phyloP scores from a whole-genome alignment of 2,797 vertebrate genomes.

The Pitangus sulphuratus region DNA sequence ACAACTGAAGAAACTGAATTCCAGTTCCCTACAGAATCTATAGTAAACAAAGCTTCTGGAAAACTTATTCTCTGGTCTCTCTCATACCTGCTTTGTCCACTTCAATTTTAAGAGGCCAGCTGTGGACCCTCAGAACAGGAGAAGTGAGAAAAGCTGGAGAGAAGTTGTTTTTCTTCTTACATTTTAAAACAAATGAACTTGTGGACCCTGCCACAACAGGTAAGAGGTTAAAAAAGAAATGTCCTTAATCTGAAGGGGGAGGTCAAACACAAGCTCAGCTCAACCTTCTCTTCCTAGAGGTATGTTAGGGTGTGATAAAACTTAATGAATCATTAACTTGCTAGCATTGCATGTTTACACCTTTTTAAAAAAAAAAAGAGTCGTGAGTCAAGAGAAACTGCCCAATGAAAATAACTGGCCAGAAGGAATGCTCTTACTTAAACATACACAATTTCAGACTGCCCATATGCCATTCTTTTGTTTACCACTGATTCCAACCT shows the following conservation, averaged over 20 bases:
- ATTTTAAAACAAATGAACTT: neutral
- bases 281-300: constrained; percentile 20
- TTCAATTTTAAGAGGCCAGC: neutral
- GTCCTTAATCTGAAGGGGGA: neutral
- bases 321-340: constrained; percentile 57
- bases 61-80: neutral
- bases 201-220: neutral
- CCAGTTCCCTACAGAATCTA: neutral
- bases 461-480: constrained; percentile 65
- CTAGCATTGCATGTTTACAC: neutral
- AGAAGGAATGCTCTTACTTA: constrained; percentile 57
- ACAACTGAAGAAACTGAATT: neutral
- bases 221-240: constrained; percentile 2
- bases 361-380: neutral
- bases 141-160: neutral
- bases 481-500: constrained; percentile 64
- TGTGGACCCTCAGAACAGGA: accelerated
- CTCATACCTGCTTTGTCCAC: neutral
- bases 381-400: constrained; percentile 13
- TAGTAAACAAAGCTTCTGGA: neutral
- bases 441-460: constrained; percentile 44
- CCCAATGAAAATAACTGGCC: constrained; percentile 36
- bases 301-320: constrained; percentile 49
- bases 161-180: neutral
- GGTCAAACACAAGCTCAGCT: constrained; percentile 3